Conservation (phyloP, 2,797 vertebrate genomes). For the Cottoperca gobio region DNA sequence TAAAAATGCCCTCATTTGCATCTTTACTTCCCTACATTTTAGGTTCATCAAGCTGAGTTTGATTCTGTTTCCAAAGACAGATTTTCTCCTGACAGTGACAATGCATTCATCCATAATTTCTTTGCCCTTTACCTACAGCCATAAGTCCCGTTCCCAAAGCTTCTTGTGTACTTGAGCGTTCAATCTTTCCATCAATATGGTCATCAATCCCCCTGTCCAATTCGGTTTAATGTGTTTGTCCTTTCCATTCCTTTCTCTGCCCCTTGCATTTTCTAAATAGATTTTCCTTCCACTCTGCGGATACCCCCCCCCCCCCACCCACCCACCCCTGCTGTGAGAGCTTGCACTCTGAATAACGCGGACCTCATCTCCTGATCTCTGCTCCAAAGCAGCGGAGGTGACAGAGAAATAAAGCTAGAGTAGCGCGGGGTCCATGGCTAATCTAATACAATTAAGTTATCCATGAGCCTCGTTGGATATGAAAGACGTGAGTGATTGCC, state of each 20-base stretch:
- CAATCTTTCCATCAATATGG: slow-evolving; percentile 50
- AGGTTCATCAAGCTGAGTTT: slow-evolving; percentile 9
- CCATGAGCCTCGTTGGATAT: slow-evolving; percentile 50
- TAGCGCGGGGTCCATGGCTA: slow-evolving; percentile 29
- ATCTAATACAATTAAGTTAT: slow-evolving; percentile 68
- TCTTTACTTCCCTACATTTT: neutral
- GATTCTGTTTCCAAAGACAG: neutral
- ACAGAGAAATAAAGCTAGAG: slow-evolving; percentile 28
- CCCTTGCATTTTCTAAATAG: slow-evolving; percentile 54
- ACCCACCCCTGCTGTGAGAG: slow-evolving; percentile 44
- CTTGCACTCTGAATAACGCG: slow-evolving; percentile 26
- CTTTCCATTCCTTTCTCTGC: slow-evolving; percentile 40
- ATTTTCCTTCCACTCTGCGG: slow-evolving; percentile 54
- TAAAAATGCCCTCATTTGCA: neutral
- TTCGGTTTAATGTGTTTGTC: slow-evolving; percentile 53
- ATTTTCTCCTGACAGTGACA: slow-evolving; percentile 15
- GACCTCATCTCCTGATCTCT: slow-evolving; percentile 49
- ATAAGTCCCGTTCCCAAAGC: slow-evolving; percentile 19
- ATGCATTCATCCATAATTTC: neutral
- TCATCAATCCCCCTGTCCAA: slow-evolving; percentile 41
- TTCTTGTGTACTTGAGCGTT: slow-evolving; percentile 35
- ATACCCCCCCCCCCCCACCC: neutral
- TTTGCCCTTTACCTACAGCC: slow-evolving; percentile 31
- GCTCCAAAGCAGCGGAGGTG: slow-evolving; percentile 52
- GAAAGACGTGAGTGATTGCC: slow-evolving; percentile 59